These are phyloP conservation scores for Euplagia quadripunctaria DNA, from an alignment of 2,888 invertebrate genomes.

Conservation along the genomic window DNA sequence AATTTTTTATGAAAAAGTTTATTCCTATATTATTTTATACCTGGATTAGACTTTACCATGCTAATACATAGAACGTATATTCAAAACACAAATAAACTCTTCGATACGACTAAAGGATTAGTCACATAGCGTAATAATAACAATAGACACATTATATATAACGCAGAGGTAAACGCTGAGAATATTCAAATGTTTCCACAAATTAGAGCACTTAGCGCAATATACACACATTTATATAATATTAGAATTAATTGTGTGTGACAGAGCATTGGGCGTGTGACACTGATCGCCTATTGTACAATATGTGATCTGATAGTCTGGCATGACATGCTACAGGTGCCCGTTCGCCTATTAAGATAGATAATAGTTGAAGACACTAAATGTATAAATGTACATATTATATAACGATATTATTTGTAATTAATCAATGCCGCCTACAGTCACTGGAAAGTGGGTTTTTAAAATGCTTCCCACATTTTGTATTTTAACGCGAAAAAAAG, in stretches of 20 bases:
- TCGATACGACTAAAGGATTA: background rate
- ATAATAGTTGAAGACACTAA: constrained; percentile 55
- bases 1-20: no score
- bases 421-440: background rate
- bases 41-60: background rate
- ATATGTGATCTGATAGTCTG: constrained; percentile 50
- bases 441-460: background rate
- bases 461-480: no score
- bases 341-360: constrained; percentile 59
- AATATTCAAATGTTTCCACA: constrained; percentile 51
- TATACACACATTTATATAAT: background rate
- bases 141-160: background rate
- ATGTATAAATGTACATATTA: constrained; percentile 4
- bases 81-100: background rate
- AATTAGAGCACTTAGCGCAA: constrained; percentile 43
- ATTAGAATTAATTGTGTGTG: constrained; percentile 14
- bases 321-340: constrained; percentile 71
- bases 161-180: constrained; percentile 11
- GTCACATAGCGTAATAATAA: background rate
- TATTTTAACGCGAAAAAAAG: no score
- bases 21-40: no score
- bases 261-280: constrained; percentile 37
- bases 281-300: constrained; percentile 39
- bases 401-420: constrained; percentile 4
- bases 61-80: no score